A percentile compares a stretch with the other conserved stretches of the same genome.
phyloP scores from a whole-genome alignment of 2,888 invertebrate genomes.

The Megastigmus dorsalis region DNA sequence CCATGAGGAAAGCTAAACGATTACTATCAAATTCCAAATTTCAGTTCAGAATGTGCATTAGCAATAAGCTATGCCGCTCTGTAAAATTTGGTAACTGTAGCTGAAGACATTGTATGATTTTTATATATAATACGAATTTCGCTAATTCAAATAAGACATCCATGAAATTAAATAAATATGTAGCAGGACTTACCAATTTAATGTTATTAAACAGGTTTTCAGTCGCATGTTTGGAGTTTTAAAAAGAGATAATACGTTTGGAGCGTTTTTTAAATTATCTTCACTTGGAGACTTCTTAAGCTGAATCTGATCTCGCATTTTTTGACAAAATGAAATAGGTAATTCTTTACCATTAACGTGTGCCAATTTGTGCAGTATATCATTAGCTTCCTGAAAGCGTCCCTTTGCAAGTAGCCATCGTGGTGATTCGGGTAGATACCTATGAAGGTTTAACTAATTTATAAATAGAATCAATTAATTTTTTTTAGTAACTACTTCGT shows the following conservation, averaged over 20 bases:
- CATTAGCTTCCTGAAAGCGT: constrained; percentile 86
- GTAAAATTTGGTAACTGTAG: too few relatives aligned
- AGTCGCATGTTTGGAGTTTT: constrained; percentile 92
- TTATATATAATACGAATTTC: too few relatives aligned
- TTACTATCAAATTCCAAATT: too few relatives aligned
- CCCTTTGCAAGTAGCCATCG: constrained; percentile 92
- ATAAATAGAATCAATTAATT: too few relatives aligned
- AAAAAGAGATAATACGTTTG: constrained; percentile 81
- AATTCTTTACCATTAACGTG: constrained; percentile 85
- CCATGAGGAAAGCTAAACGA: too few relatives aligned
- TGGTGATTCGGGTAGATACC: constrained; percentile 92
- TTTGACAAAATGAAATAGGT: constrained; percentile 83
- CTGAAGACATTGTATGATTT: too few relatives aligned
- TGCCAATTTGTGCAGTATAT: constrained; percentile 86
- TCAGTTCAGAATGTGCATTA: too few relatives aligned
- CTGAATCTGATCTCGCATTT: constrained; percentile 84
- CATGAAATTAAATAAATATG: too few relatives aligned
- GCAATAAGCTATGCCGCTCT: too few relatives aligned
- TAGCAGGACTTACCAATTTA: constrained; percentile 81
- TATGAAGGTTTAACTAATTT: too few relatives aligned
- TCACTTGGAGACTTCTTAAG: constrained; percentile 78
- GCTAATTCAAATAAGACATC: too few relatives aligned
- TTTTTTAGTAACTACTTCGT: too few relatives aligned
- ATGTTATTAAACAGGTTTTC: constrained; percentile 88
- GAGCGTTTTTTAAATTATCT: constrained; percentile 69